Conservation (phyloP, 2,797 vertebrate genomes). For the Pterois miles region DNA sequence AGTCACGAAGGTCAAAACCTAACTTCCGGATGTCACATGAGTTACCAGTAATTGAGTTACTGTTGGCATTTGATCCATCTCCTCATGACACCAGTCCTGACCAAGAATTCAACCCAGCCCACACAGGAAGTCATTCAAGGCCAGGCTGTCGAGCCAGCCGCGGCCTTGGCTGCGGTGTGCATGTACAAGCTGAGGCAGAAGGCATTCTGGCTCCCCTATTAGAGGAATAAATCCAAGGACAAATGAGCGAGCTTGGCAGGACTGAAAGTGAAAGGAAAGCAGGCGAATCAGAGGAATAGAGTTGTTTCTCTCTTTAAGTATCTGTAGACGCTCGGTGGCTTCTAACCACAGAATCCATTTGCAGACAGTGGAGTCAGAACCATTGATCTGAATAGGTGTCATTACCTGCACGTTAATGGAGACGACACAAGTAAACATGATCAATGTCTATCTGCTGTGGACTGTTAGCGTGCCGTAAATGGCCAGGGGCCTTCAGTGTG, state of each 20-base stretch:
- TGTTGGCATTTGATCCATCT: conserved; percentile 47
- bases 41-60: neutral
- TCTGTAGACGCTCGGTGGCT: conserved; percentile 38
- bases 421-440: conserved; percentile 57
- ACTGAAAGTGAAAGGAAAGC: conserved; percentile 41
- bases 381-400: conserved; percentile 53
- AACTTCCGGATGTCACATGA: conserved; percentile 12
- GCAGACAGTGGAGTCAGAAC: conserved; percentile 15
- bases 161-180: conserved; percentile 55
- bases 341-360: conserved; percentile 43
- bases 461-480: conserved; percentile 32
- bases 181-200: conserved; percentile 53
- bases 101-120: conserved; percentile 64
- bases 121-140: conserved; percentile 67
- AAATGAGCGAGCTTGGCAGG: conserved; percentile 65
- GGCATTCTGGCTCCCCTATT: conserved; percentile 51
- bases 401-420: conserved; percentile 62
- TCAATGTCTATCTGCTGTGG: conserved; percentile 45
- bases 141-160: conserved; percentile 53
- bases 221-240: conserved; percentile 71
- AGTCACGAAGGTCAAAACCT: conserved; percentile 33
- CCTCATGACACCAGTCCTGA: conserved; percentile 43
- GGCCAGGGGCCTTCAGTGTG: conserved; percentile 22
- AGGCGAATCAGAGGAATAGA: conserved; percentile 40
- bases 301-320: conserved; percentile 46